Base-by-base conservation (phyloP, 1,140 invertebrate genomes). In the Drosophila triauraria region DNA sequence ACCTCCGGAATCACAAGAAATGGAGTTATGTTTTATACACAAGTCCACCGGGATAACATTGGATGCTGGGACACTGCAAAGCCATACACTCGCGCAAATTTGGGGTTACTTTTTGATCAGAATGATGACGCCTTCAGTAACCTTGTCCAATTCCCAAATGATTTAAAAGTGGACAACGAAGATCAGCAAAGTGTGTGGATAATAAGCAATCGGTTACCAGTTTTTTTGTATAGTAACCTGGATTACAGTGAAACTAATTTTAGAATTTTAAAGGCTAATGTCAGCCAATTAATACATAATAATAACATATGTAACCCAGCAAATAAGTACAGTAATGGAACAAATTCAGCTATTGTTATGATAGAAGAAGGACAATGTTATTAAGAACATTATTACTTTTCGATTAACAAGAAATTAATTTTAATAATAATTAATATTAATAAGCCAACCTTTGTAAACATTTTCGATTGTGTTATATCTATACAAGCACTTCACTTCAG, bases 41-140 rank as follows among this genome's bases (percentile, higher is more conserved):
- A 97, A 93, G 96, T 97, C 1, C 95, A 95, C 15, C 93, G 94
- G 30, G 95, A 97, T 78, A 95, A 95, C 7, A 93, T 97, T 1
- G 96, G 96, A 43, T 97, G 97, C 82, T 97, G 96, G 96, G 95
- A 97, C 80, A 95, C 95, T 0, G 94, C 94, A 1, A 96, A 96
- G 76, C 94, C 95, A 1, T 96, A 96, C 78, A 93, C 93, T 47
- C 94, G 94, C n/a, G 91, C 93, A 7, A 95, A 95, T 82, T 92
- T 42, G 95, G 95, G 1, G 25, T 30, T 46, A 12, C 93, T 96
- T 0, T 92, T 96, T 4, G 95, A 95, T 0, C 83, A 92, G 6
- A 23, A 8, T 40, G 94, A 95, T 75, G 93, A 64, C 3, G 20
- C 93, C 3, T 93, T 60, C 3, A 51, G 94, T 8, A 56, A 20